Evolutionary conservation across 2,888 invertebrate genomes (phyloP), one percentile per base, ranked within the genome.

Genomic region (Suillia variegata): DNA sequence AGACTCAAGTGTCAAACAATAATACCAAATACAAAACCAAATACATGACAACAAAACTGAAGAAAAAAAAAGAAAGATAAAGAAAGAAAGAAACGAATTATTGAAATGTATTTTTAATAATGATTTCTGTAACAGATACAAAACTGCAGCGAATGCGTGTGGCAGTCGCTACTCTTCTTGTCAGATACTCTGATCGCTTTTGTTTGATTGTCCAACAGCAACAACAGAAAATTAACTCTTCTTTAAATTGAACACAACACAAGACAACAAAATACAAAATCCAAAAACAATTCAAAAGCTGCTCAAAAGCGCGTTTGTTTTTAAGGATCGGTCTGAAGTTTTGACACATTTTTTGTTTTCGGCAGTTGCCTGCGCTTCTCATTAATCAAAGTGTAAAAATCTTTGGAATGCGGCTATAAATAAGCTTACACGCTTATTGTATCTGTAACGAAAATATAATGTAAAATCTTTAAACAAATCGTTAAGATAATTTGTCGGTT

Each of bases 1-100:
- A n/a, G n/a, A n/a, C 38, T 45, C 45, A 45, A 20, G 45, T 45
- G 20, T 38, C 38, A 38, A n/a, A n/a, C n/a, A n/a, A n/a, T n/a
- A n/a, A n/a, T n/a, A n/a, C n/a, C n/a, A n/a, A n/a, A n/a, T n/a
- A n/a, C n/a, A n/a, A n/a, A n/a, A n/a, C n/a, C n/a, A n/a, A n/a
- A n/a, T n/a, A n/a, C n/a, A n/a, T n/a, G n/a, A 6, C 31, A 31
- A 31, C 31, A 31, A 31, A 31, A 31, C 6, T 12, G 12, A 31
- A 31, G 6, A 8, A 6, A 31, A 6, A 31, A 38, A 38, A 38
- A 13, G 6, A 4, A 10, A 38, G n/a, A 8, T 13, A 38, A 10
- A 38, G n/a, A 38, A 38, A 10, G 6, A 5, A 4, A 38, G 3
- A 38, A 45, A 20, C 17, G 18, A n/a, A 38, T 38, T 38, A n/a